Conservation (phyloP, 2,888 invertebrate genomes). For the Orchesellides sinensis region DNA sequence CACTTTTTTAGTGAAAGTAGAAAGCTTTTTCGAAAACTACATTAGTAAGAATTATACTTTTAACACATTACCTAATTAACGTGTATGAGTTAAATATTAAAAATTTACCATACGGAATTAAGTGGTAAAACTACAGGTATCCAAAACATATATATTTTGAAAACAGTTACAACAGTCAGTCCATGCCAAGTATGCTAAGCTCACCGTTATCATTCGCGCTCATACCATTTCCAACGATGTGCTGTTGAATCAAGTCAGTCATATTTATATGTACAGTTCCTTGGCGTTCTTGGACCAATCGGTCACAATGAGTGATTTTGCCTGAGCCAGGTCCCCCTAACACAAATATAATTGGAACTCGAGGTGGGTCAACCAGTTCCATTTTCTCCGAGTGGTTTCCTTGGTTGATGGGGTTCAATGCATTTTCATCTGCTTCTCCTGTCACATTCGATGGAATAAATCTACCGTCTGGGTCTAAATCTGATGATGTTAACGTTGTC, state of each 20-base stretch:
- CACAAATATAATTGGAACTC: slow-evolving; percentile 92
- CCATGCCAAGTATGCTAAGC: too few relatives aligned
- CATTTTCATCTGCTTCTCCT: slow-evolving; percentile 46
- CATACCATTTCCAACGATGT: slow-evolving; percentile 90
- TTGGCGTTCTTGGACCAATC: slow-evolving; percentile 89
- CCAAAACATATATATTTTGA: too few relatives aligned
- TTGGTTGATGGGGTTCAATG: slow-evolving; percentile 11
- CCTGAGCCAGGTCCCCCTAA: slow-evolving; percentile 98
- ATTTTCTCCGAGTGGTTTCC: slow-evolving; percentile 41
- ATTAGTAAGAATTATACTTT: too few relatives aligned
- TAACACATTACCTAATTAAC: too few relatives aligned
- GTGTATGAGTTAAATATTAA: too few relatives aligned
- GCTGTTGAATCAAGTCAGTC: slow-evolving; percentile 93
- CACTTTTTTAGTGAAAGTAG: too few relatives aligned
- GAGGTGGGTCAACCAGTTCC: slow-evolving; percentile 79
- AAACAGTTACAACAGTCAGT: too few relatives aligned
- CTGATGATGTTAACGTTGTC: slow-evolving; percentile 53
- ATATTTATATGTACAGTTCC: slow-evolving; percentile 93
- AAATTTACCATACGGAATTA: too few relatives aligned
- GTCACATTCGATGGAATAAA: slow-evolving; percentile 58
- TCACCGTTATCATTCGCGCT: slow-evolving; percentile 51
- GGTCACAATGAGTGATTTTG: slow-evolving; percentile 98
- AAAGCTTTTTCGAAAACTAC: too few relatives aligned
- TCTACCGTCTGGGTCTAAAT: slow-evolving; percentile 71
- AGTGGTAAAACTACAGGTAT: too few relatives aligned